These are phyloP conservation scores for Cydia pomonella DNA, from an alignment of 1,140 invertebrate genomes.

Conservation along the genomic window DNA sequence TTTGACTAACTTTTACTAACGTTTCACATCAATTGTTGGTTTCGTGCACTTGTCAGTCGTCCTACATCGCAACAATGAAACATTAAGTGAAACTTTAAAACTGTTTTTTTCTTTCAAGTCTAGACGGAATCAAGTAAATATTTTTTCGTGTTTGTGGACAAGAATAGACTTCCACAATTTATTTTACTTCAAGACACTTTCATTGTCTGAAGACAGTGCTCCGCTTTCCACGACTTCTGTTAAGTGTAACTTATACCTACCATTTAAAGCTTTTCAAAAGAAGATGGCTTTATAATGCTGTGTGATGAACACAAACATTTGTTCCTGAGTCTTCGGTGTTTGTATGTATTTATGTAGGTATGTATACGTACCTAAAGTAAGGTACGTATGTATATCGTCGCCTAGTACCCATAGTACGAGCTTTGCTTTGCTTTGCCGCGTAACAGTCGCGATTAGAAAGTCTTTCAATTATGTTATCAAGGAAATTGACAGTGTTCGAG, in stretches of 20 bases:
- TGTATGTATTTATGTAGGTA: no score
- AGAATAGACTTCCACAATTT: not conserved
- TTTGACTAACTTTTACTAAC: no score
- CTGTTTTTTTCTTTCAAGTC: constrained; percentile 5
- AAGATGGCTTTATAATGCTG: not conserved
- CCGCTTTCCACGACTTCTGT: not conserved
- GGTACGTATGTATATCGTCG: no score
- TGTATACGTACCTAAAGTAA: no score
- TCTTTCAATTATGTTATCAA: no score
- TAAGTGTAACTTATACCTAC: not conserved
- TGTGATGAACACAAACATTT: no score
- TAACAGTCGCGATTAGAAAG: no score
- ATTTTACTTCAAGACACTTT: constrained; percentile 6
- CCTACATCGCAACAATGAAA: not conserved
- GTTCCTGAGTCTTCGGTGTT: no score
- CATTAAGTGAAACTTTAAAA: constrained; percentile 3
- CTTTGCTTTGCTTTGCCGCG: no score
- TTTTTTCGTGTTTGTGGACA: not conserved
- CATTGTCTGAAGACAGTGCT: constrained; percentile 1
- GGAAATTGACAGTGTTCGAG: no score
- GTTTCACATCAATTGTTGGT: not conserved
- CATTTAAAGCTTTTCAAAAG: not conserved
- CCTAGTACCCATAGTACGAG: no score
- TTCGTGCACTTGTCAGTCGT: not conserved
- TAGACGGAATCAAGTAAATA: not conserved